Evolutionary conservation across 2,888 invertebrate species (phyloP).

Genomic region (Taenaris catops): DNA sequence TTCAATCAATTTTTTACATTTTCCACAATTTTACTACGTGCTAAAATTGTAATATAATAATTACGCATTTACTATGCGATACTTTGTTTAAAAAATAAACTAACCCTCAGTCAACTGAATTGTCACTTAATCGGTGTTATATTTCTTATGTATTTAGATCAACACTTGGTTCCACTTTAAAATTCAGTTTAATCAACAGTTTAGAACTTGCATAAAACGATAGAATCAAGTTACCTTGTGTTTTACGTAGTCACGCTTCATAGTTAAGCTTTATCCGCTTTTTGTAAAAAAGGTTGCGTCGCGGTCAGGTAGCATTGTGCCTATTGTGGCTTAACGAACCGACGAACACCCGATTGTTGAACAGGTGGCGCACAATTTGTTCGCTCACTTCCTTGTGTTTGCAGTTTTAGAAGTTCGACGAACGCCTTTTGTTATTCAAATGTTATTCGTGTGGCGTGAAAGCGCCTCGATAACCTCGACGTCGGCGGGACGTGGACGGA

Average conservation of each 20-base stretch:
- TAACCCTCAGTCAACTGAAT: no score
- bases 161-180: no score
- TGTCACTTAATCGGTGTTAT: no score
- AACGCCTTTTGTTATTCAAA: conserved; percentile 68
- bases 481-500: conserved; percentile 52
- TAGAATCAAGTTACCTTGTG: no score
- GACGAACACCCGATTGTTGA: conserved; percentile 42
- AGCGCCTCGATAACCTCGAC: conserved; percentile 65
- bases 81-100: no score
- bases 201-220: not conserved
- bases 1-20: no score
- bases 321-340: conserved; percentile 66
- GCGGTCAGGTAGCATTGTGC: conserved; percentile 56
- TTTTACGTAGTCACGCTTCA: no score
- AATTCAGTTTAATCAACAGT: not conserved
- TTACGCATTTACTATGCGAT: no score
- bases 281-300: conserved; percentile 27
- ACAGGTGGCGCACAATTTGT: conserved; percentile 53
- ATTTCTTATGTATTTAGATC: no score
- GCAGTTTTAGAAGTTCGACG: conserved; percentile 68
- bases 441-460: conserved; percentile 70
- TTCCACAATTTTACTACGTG: no score
- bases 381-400: conserved; percentile 36
- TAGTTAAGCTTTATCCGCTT: no score
- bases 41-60: no score